phyloP scores from a whole-genome alignment of 92 coral and sea anemone genomes.

The Porites rus region DNA sequence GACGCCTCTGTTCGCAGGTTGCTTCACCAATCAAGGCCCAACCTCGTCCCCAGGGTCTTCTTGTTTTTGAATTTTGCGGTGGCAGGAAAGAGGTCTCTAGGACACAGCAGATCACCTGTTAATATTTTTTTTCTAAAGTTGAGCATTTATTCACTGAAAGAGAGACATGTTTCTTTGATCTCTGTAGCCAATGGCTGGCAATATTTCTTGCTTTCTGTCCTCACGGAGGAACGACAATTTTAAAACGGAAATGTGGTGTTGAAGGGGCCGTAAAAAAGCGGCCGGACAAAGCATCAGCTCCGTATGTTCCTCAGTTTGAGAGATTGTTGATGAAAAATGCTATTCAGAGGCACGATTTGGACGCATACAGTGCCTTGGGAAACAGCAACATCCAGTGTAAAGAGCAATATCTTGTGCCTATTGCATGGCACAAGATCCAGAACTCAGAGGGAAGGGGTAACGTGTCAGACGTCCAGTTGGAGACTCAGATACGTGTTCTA shows the following conservation, averaged over 20 bases:
- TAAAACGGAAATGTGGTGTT: conserved; percentile 70
- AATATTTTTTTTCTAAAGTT: background rate
- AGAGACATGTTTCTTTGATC: background rate
- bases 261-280: conserved; percentile 49
- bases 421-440: conserved; percentile 88
- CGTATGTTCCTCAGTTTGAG: conserved; percentile 45
- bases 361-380: conserved; percentile 57
- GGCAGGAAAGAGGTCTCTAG: no score
- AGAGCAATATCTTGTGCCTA: conserved; percentile 76
- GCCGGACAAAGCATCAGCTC: conserved; percentile 64
- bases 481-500: conserved; percentile 71
- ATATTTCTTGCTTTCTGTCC: background rate
- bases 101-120: background rate
- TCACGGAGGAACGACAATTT: background rate
- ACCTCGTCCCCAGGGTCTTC: no score
- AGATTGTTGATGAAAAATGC: conserved; percentile 48
- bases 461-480: conserved; percentile 62
- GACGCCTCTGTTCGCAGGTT: no score
- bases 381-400: conserved; percentile 57
- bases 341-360: conserved; percentile 38
- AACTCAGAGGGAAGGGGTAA: conserved; percentile 67
- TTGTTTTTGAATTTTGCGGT: no score
- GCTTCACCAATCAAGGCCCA: no score
- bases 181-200: background rate
- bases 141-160: background rate